Conservation (phyloP, 2,797 vertebrate species). For the Urocyon cinereoargenteus region DNA sequence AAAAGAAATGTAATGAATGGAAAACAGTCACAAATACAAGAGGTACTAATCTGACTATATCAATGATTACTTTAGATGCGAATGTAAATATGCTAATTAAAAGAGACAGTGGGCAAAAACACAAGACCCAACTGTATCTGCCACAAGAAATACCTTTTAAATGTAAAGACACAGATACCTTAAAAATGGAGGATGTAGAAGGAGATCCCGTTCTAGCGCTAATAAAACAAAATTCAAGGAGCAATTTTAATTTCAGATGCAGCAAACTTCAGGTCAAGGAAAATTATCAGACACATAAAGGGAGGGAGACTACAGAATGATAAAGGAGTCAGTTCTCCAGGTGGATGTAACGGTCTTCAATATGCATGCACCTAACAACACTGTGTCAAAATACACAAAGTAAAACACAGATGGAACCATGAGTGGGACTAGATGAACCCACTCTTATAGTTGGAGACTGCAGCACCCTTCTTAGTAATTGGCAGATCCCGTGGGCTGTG, state of each 20-base stretch:
- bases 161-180: background rate
- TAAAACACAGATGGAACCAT: background rate
- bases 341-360: background rate
- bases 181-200: background rate
- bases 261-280: background rate
- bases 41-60: background rate
- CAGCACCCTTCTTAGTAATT: background rate
- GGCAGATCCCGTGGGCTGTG: background rate
- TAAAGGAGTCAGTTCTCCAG: background rate
- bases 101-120: background rate
- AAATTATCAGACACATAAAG: background rate
- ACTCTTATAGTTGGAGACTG: fast-evolving
- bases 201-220: background rate
- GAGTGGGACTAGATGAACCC: background rate
- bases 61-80: background rate
- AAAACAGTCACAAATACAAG: background rate
- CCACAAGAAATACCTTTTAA: background rate
- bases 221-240: background rate
- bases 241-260: background rate
- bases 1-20: background rate
- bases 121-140: background rate
- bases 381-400: background rate
- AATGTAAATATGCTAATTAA: background rate
- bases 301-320: no score
- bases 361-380: background rate